Percentiles rank a stretch among this genome's conserved stretches.
phyloP scores from a whole-genome alignment of 2,888 invertebrate species.

The Philaethria dido region DNA sequence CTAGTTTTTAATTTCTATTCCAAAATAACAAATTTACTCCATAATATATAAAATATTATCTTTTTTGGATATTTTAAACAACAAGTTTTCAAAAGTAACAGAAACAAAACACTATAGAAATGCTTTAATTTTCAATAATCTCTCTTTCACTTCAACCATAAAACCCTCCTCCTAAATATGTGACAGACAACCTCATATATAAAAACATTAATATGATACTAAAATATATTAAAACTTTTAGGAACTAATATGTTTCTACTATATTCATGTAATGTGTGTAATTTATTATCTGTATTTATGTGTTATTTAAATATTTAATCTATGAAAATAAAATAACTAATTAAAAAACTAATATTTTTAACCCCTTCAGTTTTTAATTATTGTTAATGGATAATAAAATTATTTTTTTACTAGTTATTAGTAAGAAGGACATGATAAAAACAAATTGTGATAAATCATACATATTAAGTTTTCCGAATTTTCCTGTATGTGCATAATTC shows the following conservation, averaged over 20 bases:
- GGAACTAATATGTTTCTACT: constrained; percentile 10
- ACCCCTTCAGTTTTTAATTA: too few species aligned
- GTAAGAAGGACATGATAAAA: too few species aligned
- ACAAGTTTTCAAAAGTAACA: constrained; percentile 41
- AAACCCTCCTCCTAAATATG: constrained; percentile 24
- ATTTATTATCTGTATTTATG: neutral
- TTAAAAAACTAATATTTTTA: too few species aligned
- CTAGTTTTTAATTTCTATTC: constrained; percentile 46
- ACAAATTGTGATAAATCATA: too few species aligned
- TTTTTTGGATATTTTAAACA: constrained; percentile 45
- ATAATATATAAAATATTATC: too few species aligned
- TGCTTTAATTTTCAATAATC: constrained; percentile 63
- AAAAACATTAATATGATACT: neutral
- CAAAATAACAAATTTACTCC: constrained; percentile 42
- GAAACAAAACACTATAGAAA: constrained; percentile 60
- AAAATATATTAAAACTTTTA: neutral
- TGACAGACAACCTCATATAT: neutral
- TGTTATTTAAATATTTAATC: neutral
- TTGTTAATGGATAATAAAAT: too few species aligned
- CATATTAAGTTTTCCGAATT: too few species aligned
- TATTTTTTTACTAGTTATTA: too few species aligned
- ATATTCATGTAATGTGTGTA: neutral
- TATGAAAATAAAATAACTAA: neutral
- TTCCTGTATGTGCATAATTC: too few species aligned
- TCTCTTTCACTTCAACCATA: neutral